Percentiles rank a stretch among this genome's conserved stretches.
These are phyloP conservation scores for Danio tinwini DNA, from an alignment of 2,797 vertebrate genomes.

Conservation along the genomic window DNA sequence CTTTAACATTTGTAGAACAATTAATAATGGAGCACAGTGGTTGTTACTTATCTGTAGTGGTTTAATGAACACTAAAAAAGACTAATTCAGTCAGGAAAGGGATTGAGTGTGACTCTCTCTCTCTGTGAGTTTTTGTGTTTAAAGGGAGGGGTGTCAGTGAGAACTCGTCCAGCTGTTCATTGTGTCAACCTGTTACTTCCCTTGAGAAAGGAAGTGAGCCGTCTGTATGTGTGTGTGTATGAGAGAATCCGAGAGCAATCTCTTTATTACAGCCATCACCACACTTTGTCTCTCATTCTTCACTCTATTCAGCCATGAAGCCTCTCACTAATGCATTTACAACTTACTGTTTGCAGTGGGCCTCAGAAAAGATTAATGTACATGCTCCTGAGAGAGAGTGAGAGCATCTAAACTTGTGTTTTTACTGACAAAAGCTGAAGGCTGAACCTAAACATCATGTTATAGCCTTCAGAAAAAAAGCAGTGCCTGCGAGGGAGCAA, in stretches of 20 bases:
- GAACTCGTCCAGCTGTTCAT: conserved; percentile 77
- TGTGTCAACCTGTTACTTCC: conserved; percentile 72
- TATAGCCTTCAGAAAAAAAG: conserved; percentile 29
- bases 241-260: conserved; percentile 67
- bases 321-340: conserved; percentile 61
- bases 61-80: too few relatives aligned
- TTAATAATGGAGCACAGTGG: too few relatives aligned
- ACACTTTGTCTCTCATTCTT: conserved; percentile 66
- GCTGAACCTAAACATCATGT: conserved; percentile 44
- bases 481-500: conserved; percentile 1
- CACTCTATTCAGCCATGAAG: conserved; percentile 65
- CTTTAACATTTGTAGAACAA: too few relatives aligned
- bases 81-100: neutral
- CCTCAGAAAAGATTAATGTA: conserved; percentile 48
- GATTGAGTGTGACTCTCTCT: neutral
- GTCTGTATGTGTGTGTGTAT: conserved; percentile 57
- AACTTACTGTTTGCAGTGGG: conserved; percentile 49
- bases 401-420: conserved; percentile 9
- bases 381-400: conserved; percentile 27
- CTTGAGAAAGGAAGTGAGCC: conserved; percentile 63
- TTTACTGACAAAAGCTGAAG: conserved; percentile 46
- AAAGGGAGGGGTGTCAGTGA: conserved; percentile 60
- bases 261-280: conserved; percentile 69
- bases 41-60: too few relatives aligned
- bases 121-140: conserved; percentile 36